phyloP scores from a whole-genome alignment of 23 tunicate species.

The Phallusia fumigata region DNA sequence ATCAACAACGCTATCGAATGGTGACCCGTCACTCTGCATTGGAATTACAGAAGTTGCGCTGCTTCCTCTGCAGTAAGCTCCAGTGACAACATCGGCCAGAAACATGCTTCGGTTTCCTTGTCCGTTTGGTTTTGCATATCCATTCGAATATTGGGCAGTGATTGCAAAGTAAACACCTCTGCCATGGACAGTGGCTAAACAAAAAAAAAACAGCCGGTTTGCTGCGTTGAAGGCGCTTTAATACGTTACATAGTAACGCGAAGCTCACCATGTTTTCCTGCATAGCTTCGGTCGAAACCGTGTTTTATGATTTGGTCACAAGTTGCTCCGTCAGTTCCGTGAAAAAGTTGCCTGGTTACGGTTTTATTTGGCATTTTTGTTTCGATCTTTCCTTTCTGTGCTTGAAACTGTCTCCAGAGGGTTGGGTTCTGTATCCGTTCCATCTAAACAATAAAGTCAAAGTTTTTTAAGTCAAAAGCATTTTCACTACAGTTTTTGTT shows the following conservation, averaged over 20 bases:
- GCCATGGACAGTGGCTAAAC: slow-evolving; percentile 39
- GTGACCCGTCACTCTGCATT: too few relatives aligned
- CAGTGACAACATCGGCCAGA: slow-evolving; percentile 69
- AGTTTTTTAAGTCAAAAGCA: too few relatives aligned
- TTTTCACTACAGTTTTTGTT: too few relatives aligned
- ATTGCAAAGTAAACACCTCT: slow-evolving; percentile 79
- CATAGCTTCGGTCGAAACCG: slow-evolving; percentile 78
- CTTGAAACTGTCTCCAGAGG: slow-evolving; percentile 67
- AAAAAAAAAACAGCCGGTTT: too few relatives aligned
- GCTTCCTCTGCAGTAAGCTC: slow-evolving; percentile 60
- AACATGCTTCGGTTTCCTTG: slow-evolving; percentile 49
- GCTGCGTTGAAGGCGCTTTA: too few relatives aligned
- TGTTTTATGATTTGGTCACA: slow-evolving; percentile 33
- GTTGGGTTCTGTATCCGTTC: slow-evolving; percentile 53
- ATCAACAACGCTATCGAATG: too few relatives aligned
- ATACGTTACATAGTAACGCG: too few relatives aligned
- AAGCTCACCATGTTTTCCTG: slow-evolving; percentile 60
- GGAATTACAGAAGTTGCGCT: too few relatives aligned
- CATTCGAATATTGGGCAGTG: slow-evolving; percentile 44
- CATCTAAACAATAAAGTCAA: slow-evolving; percentile 26
- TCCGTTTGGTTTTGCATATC: slow-evolving; percentile 22
- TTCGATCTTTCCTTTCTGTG: slow-evolving; percentile 53
- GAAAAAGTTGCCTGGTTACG: slow-evolving; percentile 61
- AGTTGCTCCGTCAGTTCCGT: slow-evolving; percentile 49
- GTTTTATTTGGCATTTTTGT: slow-evolving; percentile 10